Evolutionary conservation across 2,113 vertebrate genomes (phyloP), one percentile per base, ranked within the genome.

Genomic region (Climacteris rufus): DNA sequence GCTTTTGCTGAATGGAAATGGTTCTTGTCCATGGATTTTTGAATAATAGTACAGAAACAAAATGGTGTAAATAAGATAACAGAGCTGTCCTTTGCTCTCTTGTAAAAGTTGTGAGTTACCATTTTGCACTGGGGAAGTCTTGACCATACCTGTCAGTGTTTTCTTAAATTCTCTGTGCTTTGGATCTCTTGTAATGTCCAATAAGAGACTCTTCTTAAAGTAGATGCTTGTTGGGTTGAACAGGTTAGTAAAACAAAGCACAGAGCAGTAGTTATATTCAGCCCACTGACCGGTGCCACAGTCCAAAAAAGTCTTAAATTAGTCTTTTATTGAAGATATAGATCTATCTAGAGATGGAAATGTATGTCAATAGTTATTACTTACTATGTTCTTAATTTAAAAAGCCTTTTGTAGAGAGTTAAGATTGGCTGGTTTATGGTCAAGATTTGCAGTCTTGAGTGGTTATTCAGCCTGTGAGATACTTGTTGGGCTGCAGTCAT

Each of bases 51-150:
- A 81, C 47, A 59, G 39, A 65, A 89, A 54, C 10, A 33, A 60
- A 82, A 16, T 31, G 27, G 5, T 82, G 33, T n/a, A 31, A 57
- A 27, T 65, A 45, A 64, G 56, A 10, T 28, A 66, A 33, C 25
- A 39, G 39, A 68, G 19, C 6, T 76, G 31, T 39, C 0, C 0
- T 31, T 79, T 47, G 7, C 4, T 39, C 6, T 57, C 18, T 0
- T 0, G 0, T 33, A 44, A 35, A 82, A 74, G 11, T 49, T 77
- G 37, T 3, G 10, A 68, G 33, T 42, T 60, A 52, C 10, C 5
- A 7, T 70, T 89, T 47, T 83, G 23, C 25, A 31, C 3, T 47
- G 9, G 22, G 35, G 14, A 81, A 23, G 23, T 50, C 65, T 74
- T 82, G 33, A 28, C 60, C 13, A 7, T 78, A 16, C 13, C 4